Conservation (phyloP, 2,888 invertebrate genomes). For the Calliopum simillimum region DNA sequence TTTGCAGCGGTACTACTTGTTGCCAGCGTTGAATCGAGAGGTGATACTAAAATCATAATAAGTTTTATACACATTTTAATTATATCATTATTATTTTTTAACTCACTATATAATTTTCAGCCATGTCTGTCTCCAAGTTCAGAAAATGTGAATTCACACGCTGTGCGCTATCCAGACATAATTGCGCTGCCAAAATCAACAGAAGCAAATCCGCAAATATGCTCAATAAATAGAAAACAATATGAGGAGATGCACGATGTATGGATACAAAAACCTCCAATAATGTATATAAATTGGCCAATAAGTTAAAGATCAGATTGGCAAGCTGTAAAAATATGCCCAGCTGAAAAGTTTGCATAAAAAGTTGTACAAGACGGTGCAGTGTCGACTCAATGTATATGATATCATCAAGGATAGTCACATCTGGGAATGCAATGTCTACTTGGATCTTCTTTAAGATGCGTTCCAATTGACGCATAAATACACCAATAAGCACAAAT, state of each 20-base stretch:
- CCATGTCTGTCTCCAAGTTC: neutral
- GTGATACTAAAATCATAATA: neutral
- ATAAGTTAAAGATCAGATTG: constrained; percentile 55
- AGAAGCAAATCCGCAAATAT: constrained; percentile 39
- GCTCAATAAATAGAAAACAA: constrained; percentile 36
- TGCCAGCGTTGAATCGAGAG: neutral
- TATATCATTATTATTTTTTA: too few species aligned
- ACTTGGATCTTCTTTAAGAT: neutral
- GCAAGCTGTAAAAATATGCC: constrained; percentile 56
- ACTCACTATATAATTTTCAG: neutral
- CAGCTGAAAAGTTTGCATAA: constrained; percentile 49
- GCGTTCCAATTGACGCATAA: neutral
- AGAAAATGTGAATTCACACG: constrained; percentile 14
- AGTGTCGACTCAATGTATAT: neutral
- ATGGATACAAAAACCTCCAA: constrained; percentile 47
- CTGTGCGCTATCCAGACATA: constrained; percentile 13
- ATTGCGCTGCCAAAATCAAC: constrained; percentile 39
- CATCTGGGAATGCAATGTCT: neutral
- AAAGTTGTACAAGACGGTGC: neutral
- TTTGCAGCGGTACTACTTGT: constrained; percentile 15
- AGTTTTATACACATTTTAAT: neutral
- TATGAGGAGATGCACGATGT: constrained; percentile 14
- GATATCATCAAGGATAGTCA: neutral
- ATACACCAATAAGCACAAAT: neutral
- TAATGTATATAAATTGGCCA: constrained; percentile 61